These are phyloP conservation scores for honey bee (Apis mellifera) DNA, from an alignment of 1,140 invertebrate species.

Conservation along the genomic window Amel_HAv3.1 CM009945.2:5183501-5184000, in stretches of 20 bases:
- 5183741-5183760: slow-evolving; percentile 57
- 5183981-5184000: slow-evolving; percentile 2
- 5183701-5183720: neutral
- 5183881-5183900: neutral
- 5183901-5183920: neutral
- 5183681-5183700: slow-evolving; percentile 8
- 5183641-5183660: slow-evolving; percentile 19
- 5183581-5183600: neutral
- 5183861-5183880: slow-evolving; percentile 8
- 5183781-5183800: slow-evolving; percentile 36
- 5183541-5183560: slow-evolving; percentile 30
- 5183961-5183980: neutral
- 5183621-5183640: neutral
- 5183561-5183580: neutral
- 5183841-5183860: slow-evolving; percentile 7
- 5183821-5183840: slow-evolving; percentile 26
- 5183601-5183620: slow-evolving; percentile 17
- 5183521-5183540: slow-evolving; percentile 13
- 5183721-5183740: slow-evolving; percentile 51
- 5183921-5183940: neutral
- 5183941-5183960: neutral
- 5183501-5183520: slow-evolving; percentile 27
- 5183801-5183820: slow-evolving; percentile 34
- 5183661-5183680: slow-evolving; percentile 24
- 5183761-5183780: slow-evolving; percentile 51